These are phyloP conservation scores for Anser brachyrhynchus DNA, from an alignment of 2,113 vertebrate genomes.

Conservation along the genomic window DNA sequence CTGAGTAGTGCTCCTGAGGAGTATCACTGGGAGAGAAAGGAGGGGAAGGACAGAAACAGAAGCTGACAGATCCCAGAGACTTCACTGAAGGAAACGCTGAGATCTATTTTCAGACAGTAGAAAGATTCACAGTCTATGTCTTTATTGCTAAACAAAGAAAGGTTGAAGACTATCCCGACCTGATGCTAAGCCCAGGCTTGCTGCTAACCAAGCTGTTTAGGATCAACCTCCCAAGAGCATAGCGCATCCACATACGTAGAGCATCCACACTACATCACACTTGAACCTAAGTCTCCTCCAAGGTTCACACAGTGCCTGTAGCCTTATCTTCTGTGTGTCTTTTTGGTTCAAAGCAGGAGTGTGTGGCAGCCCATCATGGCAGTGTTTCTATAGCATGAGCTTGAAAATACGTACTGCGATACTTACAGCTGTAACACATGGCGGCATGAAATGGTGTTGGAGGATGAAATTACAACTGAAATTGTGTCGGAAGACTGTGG, in stretches of 20 bases:
- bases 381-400: not conserved
- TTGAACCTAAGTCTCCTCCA: not conserved
- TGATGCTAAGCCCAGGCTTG: not conserved
- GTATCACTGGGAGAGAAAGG: not conserved
- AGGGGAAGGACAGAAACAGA: not conserved
- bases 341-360: not conserved
- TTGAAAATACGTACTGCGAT: not conserved
- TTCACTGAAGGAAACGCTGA: not conserved
- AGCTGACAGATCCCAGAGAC: not conserved
- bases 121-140: not conserved
- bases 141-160: not conserved
- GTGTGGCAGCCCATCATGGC: not conserved
- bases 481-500: not conserved
- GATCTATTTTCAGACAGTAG: not conserved
- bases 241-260: not conserved
- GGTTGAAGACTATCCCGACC: too few species aligned
- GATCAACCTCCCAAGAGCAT: not conserved
- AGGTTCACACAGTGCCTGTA: not conserved
- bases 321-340: too few species aligned
- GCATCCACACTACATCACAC: not conserved
- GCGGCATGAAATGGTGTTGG: not conserved
- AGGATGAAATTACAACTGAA: not conserved
- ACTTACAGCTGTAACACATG: not conserved
- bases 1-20: not conserved
- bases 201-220: not conserved